Base-by-base conservation (phyloP, 1,140 invertebrate genomes). In the Platyscapa corneri region DNA sequence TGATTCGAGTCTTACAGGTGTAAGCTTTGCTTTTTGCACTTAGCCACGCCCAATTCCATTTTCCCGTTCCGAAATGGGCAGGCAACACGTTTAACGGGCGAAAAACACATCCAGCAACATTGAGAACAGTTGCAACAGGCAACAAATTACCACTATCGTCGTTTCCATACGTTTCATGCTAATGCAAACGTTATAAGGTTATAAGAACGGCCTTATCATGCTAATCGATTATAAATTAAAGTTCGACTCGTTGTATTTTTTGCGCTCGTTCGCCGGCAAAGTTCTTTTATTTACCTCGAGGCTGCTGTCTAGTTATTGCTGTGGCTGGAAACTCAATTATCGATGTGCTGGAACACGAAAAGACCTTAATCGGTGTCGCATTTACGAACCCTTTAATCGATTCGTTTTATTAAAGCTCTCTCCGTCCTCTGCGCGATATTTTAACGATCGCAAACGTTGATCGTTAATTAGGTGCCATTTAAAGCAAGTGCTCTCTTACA, bases 351-450 rank as follows among this genome's bases (percentile, higher is more conserved):
- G 5, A 23, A 14, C 72, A 56, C 53, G 56, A 37, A 83, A 83
- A 85, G 81, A 80, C 83, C 86, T 87, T 86, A 46, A 46, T 46
- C 5, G 42, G 12, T 5, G 5, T 46, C 12, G 42, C 42, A 46
- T 46, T 46, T 46, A 12, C n/a, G n/a, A n/a, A n/a, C n/a, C n/a
- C n/a, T n/a, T n/a, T n/a, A n/a, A 12, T 46, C 42, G 42, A 46
- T 46, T n/a, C n/a, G n/a, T n/a, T n/a, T n/a, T n/a, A n/a, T n/a
- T n/a, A 46, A 46, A 46, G 12, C 12, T n/a, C n/a, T n/a, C n/a
- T 46, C 42, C 5, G 12, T 46, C 42, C 12, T 46, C 12, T 46
- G 12, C 42, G 42, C n/a, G n/a, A n/a, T 46, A 46, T 46, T 5
- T 7, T 46, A 46, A 46, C 12, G 12, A 46, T 46, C 12, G 12